Conservation (phyloP, 37 sponge, comb jelly and placozoan genomes). For the Geodia barretti region DNA sequence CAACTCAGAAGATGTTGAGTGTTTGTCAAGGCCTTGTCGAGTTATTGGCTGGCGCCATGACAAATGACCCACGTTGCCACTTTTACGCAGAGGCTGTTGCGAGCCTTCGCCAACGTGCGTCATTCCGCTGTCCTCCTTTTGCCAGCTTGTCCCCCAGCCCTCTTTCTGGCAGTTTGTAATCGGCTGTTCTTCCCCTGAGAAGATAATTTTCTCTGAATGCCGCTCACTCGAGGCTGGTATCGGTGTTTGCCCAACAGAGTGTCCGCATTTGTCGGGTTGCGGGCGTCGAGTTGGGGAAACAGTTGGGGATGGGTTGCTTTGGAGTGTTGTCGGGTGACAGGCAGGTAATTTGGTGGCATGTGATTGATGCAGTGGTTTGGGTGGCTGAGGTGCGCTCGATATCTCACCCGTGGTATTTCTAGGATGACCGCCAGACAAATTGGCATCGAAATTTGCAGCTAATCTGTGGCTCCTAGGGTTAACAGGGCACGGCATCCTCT, state of each 20-base stretch:
- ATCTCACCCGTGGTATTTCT: too few species aligned
- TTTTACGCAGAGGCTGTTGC: too few species aligned
- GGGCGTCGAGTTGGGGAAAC: background rate
- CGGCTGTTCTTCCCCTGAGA: background rate
- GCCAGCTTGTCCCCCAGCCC: background rate
- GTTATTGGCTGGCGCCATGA: too few species aligned
- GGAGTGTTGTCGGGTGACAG: background rate
- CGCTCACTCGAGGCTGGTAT: background rate
- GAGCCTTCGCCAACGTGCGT: too few species aligned
- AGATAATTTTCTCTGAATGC: background rate
- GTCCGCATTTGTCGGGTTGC: background rate
- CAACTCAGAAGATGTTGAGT: too few species aligned
- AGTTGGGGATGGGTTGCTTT: background rate
- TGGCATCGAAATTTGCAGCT: background rate
- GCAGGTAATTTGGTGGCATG: background rate
- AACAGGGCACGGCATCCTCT: background rate
- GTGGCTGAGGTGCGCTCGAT: too few species aligned
- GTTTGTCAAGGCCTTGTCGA: too few species aligned
- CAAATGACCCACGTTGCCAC: too few species aligned
- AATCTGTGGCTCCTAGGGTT: background rate
- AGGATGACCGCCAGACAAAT: too few species aligned
- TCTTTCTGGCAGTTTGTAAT: constrained; percentile 1
- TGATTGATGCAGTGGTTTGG: too few species aligned
- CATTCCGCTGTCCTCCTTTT: too few species aligned
- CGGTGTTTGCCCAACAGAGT: background rate